Conservation (phyloP, 1,140 invertebrate species). For the Drosophila lacteicornis region DNA sequence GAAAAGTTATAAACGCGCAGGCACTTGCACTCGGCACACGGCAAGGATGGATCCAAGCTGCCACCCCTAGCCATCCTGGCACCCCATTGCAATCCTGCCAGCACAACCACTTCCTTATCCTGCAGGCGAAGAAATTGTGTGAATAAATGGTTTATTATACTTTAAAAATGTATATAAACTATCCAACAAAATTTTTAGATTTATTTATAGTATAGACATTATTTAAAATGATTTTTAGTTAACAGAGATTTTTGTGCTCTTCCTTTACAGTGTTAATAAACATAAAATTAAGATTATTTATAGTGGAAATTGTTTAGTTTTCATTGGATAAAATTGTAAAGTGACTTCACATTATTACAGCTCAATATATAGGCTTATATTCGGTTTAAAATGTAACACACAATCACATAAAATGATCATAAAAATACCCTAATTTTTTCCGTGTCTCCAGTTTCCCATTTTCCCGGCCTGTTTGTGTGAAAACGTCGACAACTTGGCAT, state of each 20-base stretch:
- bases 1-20: constrained; percentile 83
- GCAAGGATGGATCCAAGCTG: constrained; percentile 31
- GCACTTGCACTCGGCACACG: constrained; percentile 78
- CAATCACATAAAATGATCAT: not conserved
- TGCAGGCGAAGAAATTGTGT: constrained; percentile 5
- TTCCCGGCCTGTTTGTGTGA: constrained; percentile 72
- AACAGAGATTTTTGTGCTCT: too few relatives aligned
- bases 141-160: not conserved
- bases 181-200: not conserved
- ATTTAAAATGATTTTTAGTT: not conserved
- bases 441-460: constrained; percentile 30
- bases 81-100: constrained; percentile 21
- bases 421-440: not conserved
- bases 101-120: constrained; percentile 20
- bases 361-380: too few relatives aligned
- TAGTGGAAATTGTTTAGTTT: not conserved
- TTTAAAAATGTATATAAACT: not conserved
- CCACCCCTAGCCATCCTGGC: not conserved
- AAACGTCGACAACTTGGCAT: constrained; percentile 83
- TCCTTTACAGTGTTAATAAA: too few relatives aligned
- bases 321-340: not conserved
- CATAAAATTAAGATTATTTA: too few relatives aligned
- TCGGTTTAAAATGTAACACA: not conserved
- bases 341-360: too few relatives aligned
- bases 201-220: not conserved